Conservation (phyloP, 2,797 vertebrate genomes). For the Brachymystax lenok region DNA sequence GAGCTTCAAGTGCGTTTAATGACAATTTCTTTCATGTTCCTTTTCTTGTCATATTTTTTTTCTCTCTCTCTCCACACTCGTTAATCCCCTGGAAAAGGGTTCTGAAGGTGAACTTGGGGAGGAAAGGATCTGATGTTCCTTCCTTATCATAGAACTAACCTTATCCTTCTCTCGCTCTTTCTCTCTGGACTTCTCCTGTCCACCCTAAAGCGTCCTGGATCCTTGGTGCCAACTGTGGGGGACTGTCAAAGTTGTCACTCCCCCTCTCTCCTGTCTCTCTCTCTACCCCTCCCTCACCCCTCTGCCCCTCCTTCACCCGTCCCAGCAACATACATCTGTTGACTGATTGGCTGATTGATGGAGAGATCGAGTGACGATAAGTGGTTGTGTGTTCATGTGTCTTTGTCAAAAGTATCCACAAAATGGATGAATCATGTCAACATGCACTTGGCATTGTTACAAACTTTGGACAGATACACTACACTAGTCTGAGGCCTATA, state of each 20-base stretch:
- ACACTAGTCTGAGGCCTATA: neutral
- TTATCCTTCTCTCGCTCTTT: conserved; percentile 32
- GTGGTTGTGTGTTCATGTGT: conserved; percentile 38
- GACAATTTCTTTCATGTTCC: conserved; percentile 68
- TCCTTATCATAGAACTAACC: conserved; percentile 54
- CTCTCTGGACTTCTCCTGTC: conserved; percentile 58
- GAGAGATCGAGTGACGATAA: conserved; percentile 43
- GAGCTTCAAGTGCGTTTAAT: conserved; percentile 68
- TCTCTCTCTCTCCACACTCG: conserved; percentile 23
- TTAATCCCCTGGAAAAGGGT: conserved; percentile 19
- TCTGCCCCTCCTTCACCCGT: conserved; percentile 18
- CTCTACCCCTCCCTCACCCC: conserved; percentile 26
- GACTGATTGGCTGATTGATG: conserved; percentile 53
- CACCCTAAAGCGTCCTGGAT: conserved; percentile 69
- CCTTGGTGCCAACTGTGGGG: conserved; percentile 77
- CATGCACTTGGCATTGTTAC: neutral
- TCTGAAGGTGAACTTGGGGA: conserved; percentile 54
- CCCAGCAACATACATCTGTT: conserved; percentile 39
- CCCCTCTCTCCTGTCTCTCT: conserved; percentile 41
- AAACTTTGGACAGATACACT: neutral
- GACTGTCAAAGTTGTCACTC: conserved; percentile 69
- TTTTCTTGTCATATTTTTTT: conserved; percentile 41
- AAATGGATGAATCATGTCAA: neutral
- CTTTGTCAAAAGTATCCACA: conserved; percentile 29
- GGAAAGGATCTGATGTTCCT: conserved; percentile 55